These are phyloP conservation scores for Alitta virens DNA, from an alignment of 2,888 invertebrate genomes.

Conservation along the genomic window DNA sequence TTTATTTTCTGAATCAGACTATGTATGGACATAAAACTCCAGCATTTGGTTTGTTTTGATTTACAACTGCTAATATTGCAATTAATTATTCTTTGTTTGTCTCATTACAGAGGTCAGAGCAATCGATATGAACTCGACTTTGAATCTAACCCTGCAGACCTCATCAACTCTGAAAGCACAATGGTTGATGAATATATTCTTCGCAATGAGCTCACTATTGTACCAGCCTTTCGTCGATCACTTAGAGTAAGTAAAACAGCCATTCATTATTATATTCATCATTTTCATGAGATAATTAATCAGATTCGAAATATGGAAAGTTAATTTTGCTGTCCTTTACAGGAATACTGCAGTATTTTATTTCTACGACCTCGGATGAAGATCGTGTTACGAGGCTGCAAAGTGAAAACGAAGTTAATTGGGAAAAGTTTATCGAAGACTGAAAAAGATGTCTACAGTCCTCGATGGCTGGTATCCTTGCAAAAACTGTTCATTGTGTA, in stretches of 20 bases:
- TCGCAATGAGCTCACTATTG: not conserved
- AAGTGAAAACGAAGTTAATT: constrained; percentile 50
- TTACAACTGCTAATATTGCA: no score
- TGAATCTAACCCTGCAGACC: constrained; percentile 44
- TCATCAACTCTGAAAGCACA: constrained; percentile 47
- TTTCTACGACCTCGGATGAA: constrained; percentile 54
- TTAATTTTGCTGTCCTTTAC: constrained; percentile 26
- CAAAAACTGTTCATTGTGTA: no score
- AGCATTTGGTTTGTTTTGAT: no score
- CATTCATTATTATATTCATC: not conserved
- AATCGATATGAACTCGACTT: constrained; percentile 49
- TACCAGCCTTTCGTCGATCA: constrained; percentile 43
- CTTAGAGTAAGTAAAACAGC: constrained; percentile 37
- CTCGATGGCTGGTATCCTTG: constrained; percentile 49
- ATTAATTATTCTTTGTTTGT: no score
- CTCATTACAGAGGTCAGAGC: constrained; percentile 30
- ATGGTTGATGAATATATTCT: constrained; percentile 38
- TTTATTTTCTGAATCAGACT: no score
- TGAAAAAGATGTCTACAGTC: constrained; percentile 46
- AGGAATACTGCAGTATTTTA: constrained; percentile 53
- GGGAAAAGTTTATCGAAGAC: constrained; percentile 47
- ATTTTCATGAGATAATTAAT: not conserved
- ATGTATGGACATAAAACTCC: no score
- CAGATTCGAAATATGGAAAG: no score
- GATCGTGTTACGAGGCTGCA: constrained; percentile 46